Base-by-base conservation (phyloP, 2,113 vertebrate genomes). In the Callocephalon fimbriatum region DNA sequence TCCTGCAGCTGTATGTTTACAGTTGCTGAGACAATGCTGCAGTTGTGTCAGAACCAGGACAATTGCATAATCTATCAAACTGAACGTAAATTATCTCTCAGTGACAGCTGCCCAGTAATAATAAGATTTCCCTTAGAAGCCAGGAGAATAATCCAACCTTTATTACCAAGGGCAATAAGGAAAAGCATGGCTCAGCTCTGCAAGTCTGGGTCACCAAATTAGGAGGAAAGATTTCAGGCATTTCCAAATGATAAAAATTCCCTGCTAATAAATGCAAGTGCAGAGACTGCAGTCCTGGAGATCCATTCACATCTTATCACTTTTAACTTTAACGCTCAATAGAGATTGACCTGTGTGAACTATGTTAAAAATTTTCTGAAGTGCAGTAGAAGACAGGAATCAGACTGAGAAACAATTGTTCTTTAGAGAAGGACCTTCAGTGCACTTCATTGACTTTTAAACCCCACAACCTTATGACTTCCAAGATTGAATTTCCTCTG, bases 21-120 rank as follows among this genome's bases (percentile, higher is more conserved):
- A 47, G 29, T 50, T 14, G 4, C 78, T 88, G 56, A 84, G 76
- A 82, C 3, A 48, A 73, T 61, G 51, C 59, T 81, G 88, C 80
- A 58, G 63, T 51, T 83, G 48, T 88, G 88, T 78, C 86, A 93
- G 83, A 94, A 97, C 38, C 75, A 95, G 81, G 86, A 61, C 92
- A 83, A 93, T 93, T 97, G 88, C 89, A 74, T 97, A 97, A 97
- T 92, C 90, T 70, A 54, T 62, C 88, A 88, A 78, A 87, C 0
- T 59, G 79, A 84, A 86, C n/a, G 32, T 14, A 83, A 78, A 93
- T 50, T 77, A 45, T 51, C 73, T 45, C 79, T 31, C 73, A 27
- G 59, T 59, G 37, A 74, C 90, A 94, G 81, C 90, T 95, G 86
- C 74, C 81, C 78, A 23, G 58, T 25, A 90, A 58, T 51, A 83